Evolutionary conservation across 1,140 invertebrate species (phyloP).

Genomic region (Drosophila tristis): DNA sequence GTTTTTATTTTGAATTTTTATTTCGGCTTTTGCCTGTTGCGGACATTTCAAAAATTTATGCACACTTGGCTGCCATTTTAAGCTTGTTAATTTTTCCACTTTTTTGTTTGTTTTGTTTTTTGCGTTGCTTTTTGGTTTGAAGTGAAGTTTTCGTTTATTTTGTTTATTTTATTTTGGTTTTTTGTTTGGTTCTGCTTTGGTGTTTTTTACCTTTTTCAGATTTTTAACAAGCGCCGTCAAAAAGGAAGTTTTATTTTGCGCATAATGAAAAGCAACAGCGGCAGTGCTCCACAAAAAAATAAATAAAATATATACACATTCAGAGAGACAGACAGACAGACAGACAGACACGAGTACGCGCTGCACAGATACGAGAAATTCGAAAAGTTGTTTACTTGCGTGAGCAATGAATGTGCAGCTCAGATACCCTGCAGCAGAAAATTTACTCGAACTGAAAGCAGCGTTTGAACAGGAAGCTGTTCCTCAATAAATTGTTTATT

Average conservation of each 20-base stretch:
- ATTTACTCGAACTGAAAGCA: no score
- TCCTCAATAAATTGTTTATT: no score
- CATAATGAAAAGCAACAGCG: slow-evolving; percentile 45
- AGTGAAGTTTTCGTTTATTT: slow-evolving; percentile 25
- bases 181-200: slow-evolving; percentile 37
- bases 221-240: slow-evolving; percentile 81
- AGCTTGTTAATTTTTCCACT: slow-evolving; percentile 72
- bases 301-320: slow-evolving; percentile 34
- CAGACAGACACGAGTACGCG: no score
- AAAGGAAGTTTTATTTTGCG: slow-evolving; percentile 67
- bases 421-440: no score
- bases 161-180: slow-evolving; percentile 13
- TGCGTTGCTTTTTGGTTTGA: neutral
- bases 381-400: no score
- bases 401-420: no score
- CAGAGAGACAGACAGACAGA: no score
- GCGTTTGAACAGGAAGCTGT: no score
- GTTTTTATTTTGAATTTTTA: slow-evolving; percentile 32
- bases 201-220: slow-evolving; percentile 64
- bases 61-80: slow-evolving; percentile 77
- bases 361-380: no score
- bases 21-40: slow-evolving; percentile 54
- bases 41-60: slow-evolving; percentile 77
- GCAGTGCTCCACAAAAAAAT: slow-evolving; percentile 23
- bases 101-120: slow-evolving; percentile 37